These are phyloP conservation scores for Pycnomerus fuliginosus DNA, from an alignment of 2,888 invertebrate genomes.

Conservation along the genomic window DNA sequence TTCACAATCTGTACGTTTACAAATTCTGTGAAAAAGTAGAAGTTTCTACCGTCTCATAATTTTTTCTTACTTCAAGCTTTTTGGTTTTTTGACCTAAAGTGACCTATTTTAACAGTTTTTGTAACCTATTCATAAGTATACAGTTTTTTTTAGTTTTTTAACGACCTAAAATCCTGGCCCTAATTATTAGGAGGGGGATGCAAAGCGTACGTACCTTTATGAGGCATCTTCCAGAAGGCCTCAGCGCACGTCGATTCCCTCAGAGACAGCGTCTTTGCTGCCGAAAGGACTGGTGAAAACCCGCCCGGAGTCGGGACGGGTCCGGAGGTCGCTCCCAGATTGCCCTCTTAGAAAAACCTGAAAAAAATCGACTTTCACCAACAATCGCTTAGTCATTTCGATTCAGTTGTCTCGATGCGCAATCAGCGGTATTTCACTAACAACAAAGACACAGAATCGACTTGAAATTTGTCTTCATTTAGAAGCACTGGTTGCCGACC, in stretches of 20 bases:
- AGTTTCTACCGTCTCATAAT: no score
- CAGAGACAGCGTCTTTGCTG: conserved; percentile 62
- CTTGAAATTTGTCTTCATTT: conserved; percentile 54
- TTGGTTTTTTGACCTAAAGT: no score
- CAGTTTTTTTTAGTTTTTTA: no score
- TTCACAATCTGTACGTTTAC: no score
- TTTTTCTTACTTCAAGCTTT: no score
- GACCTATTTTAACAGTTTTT: no score
- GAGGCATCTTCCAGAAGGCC: conserved; percentile 85
- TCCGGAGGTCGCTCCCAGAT: conserved; percentile 64
- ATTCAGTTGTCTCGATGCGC: conserved; percentile 6
- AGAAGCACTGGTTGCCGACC: conserved; percentile 48
- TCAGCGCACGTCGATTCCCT: conserved; percentile 73
- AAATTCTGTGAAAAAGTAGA: no score
- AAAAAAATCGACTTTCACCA: no score
- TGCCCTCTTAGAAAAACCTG: conserved; percentile 47
- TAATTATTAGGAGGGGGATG: no score
- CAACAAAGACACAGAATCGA: conserved; percentile 1
- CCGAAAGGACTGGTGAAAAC: conserved; percentile 58
- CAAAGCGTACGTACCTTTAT: conserved; percentile 84
- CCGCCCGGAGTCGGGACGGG: conserved; percentile 60
- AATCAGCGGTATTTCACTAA: conserved; percentile 14
- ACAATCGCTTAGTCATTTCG: background rate
- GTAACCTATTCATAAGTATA: no score
- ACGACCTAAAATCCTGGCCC: no score